These are phyloP conservation scores for Vanessa cardui DNA, from an alignment of 2,888 invertebrate genomes.

Conservation along the genomic window DNA sequence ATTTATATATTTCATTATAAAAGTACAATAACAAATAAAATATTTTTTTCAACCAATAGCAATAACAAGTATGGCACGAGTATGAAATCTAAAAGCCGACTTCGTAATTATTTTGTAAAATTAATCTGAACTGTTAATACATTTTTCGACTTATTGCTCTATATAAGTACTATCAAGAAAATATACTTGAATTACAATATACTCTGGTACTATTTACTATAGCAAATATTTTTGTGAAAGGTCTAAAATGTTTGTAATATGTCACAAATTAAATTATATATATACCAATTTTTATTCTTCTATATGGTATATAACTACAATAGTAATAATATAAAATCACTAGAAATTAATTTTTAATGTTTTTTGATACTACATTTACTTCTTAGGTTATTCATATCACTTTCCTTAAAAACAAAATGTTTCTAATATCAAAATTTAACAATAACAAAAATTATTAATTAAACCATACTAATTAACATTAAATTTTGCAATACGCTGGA, in stretches of 20 bases:
- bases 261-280: background rate
- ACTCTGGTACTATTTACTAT: slow-evolving; percentile 3
- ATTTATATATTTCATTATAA: no score
- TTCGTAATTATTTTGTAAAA: no score
- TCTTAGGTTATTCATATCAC: no score
- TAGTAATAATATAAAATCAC: background rate
- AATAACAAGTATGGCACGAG: no score
- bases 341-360: background rate
- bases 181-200: background rate
- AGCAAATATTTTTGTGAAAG: background rate
- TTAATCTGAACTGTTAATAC: no score
- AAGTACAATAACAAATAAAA: no score
- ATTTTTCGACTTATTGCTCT: no score
- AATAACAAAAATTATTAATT: background rate
- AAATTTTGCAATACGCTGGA: background rate
- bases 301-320: background rate
- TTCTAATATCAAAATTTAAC: background rate
- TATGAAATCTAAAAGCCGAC: no score
- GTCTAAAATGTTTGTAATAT: background rate
- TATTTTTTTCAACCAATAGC: no score
- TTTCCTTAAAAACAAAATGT: no score
- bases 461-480: background rate
- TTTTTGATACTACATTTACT: no score
- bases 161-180: background rate
- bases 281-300: background rate